Percentiles rank a stretch among this genome's conserved stretches.
These are phyloP conservation scores for Pipistrellus nathusii DNA, from an alignment of 2,797 vertebrate species.

Conservation along the genomic window DNA sequence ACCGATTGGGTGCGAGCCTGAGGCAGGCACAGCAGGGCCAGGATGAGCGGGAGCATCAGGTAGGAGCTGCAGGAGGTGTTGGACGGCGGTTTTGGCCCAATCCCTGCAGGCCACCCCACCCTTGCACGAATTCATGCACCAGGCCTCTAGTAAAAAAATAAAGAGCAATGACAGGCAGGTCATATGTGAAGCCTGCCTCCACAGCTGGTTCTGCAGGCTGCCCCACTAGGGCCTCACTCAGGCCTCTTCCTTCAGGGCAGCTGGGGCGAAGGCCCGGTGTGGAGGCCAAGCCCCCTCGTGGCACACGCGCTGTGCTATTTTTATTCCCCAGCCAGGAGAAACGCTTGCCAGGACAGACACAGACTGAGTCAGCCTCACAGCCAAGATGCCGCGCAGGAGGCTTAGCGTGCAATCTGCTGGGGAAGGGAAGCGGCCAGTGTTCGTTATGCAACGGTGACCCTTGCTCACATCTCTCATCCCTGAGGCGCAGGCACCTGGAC, in stretches of 20 bases:
- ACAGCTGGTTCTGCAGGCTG: not conserved
- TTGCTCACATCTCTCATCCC: not conserved
- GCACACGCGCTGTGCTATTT: conserved; percentile 54
- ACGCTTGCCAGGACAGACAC: conserved; percentile 64
- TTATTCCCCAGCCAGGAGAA: conserved; percentile 47
- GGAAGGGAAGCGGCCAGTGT: not conserved
- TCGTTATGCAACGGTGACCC: not conserved
- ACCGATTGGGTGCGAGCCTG: no score
- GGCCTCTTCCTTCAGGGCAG: not conserved
- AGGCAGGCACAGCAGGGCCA: no score
- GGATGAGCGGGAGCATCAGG: no score
- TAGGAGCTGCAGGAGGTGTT: no score
- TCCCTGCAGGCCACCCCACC: no score
- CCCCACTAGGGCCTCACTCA: not conserved
- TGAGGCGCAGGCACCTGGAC: not conserved
- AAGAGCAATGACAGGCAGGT: not conserved
- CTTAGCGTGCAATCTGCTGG: conserved; percentile 35
- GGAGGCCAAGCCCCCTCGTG: not conserved
- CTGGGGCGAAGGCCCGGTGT: not conserved
- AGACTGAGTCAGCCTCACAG: conserved; percentile 49
- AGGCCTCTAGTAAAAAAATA: no score
- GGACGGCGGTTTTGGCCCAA: no score
- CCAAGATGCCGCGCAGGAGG: conserved; percentile 37
- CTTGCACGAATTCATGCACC: no score
- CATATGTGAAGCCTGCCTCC: not conserved